Percentiles rank a stretch among this genome's conserved stretches.
Evolutionary conservation across 2,113 vertebrate species (phyloP).

Genomic region (Asarcornis scutulata): DNA sequence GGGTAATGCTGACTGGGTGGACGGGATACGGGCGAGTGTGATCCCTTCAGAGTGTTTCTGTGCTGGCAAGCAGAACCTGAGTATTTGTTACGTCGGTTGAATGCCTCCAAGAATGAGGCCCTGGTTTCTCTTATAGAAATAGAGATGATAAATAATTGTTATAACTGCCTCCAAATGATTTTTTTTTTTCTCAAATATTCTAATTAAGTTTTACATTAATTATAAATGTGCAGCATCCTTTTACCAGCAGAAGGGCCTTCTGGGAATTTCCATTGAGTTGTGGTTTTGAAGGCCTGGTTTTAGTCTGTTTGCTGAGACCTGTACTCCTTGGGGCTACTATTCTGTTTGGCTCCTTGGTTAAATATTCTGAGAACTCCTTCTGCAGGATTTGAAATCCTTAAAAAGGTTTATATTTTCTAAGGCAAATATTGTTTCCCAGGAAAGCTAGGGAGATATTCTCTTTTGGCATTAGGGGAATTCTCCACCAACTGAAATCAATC

Average conservation of each 20-base stretch:
- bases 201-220: constrained; percentile 49
- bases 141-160: constrained; percentile 35
- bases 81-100: neutral
- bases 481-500: neutral
- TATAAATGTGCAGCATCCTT: constrained; percentile 12
- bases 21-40: neutral
- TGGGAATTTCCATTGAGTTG: constrained; percentile 21
- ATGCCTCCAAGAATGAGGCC: neutral
- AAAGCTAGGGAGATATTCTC: neutral
- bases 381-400: neutral
- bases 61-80: neutral
- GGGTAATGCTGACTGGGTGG: neutral
- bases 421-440: neutral
- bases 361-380: neutral
- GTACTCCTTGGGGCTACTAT: neutral
- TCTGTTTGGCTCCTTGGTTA: neutral
- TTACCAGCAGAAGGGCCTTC: constrained; percentile 30
- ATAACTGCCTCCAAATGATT: constrained; percentile 15
- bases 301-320: neutral
- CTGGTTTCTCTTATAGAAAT: constrained; percentile 18
- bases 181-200: neutral
- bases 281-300: neutral
- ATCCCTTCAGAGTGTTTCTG: neutral
- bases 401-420: neutral
- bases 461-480: neutral